phyloP scores from a whole-genome alignment of 2,888 invertebrate genomes.

The Theodoxus fluviatilis region DNA sequence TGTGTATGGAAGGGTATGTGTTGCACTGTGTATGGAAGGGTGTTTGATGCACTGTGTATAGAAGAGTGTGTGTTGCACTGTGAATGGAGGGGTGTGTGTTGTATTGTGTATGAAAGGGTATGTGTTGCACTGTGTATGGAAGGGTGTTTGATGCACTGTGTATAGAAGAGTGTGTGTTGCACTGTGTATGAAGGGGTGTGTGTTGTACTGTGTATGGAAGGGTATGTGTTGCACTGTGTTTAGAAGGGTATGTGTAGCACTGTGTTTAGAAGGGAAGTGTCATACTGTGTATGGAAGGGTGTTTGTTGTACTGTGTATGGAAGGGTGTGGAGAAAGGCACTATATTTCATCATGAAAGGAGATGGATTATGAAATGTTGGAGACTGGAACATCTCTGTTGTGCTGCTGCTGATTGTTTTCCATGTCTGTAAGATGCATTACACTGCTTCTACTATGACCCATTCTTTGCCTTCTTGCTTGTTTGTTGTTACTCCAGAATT shows the following conservation, averaged over 20 bases:
- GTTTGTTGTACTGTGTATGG: neutral
- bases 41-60: neutral
- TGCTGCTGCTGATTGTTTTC: too few relatives aligned
- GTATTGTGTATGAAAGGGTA: too few relatives aligned
- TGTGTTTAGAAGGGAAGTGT: neutral
- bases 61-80: slow-evolving; percentile 11
- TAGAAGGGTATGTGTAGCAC: neutral
- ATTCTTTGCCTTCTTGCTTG: too few relatives aligned
- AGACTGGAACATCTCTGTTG: too few relatives aligned
- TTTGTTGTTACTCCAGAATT: too few relatives aligned
- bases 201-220: neutral
- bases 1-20: neutral
- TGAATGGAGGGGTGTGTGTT: slow-evolving; percentile 15
- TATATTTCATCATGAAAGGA: too few relatives aligned
- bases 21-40: neutral
- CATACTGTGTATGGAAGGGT: neutral
- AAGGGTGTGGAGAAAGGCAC: neutral
- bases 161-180: slow-evolving; percentile 3
- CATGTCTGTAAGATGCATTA: too few relatives aligned
- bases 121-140: neutral
- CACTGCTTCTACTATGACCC: too few relatives aligned
- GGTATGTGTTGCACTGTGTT: neutral
- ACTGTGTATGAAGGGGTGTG: neutral
- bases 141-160: neutral
- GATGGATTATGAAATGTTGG: too few relatives aligned